These are phyloP conservation scores for Coreius guichenoti DNA, from an alignment of 2,797 vertebrate species.

Conservation along the genomic window DNA sequence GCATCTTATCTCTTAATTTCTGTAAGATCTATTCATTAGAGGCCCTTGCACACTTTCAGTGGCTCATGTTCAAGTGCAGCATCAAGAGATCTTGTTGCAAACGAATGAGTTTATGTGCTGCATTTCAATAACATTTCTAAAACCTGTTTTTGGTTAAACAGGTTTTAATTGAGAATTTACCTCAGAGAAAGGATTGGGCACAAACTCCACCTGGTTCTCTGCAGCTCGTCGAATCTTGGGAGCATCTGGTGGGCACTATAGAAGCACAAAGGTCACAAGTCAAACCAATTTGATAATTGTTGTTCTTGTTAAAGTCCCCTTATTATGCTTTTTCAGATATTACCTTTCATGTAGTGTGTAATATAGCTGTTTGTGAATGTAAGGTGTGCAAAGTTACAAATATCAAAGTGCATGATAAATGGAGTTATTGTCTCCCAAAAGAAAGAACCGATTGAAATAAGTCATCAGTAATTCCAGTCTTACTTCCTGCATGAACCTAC, in stretches of 20 bases:
- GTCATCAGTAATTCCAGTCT: not conserved
- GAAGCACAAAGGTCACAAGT: not conserved
- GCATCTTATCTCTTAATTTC: conserved; percentile 6
- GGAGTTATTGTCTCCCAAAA: not conserved
- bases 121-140: not conserved
- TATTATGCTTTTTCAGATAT: not conserved
- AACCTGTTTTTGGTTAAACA: not conserved
- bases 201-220: conserved; percentile 85
- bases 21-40: conserved; percentile 4
- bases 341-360: not conserved
- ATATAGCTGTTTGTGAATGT: not conserved
- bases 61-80: not conserved
- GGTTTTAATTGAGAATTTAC: conserved; percentile 64
- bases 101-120: not conserved
- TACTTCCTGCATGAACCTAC: not conserved
- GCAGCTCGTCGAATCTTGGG: conserved; percentile 92
- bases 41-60: conserved; percentile 7
- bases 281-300: not conserved
- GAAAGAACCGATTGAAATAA: not conserved
- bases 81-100: not conserved
- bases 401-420: not conserved
- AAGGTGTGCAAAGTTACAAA: not conserved
- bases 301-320: not conserved
- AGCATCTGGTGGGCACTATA: conserved; percentile 86
- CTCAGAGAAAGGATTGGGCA: conserved; percentile 79